Evolutionary conservation across 2,113 vertebrate genomes (phyloP).

Genomic region (Ceyx melanurus): DNA sequence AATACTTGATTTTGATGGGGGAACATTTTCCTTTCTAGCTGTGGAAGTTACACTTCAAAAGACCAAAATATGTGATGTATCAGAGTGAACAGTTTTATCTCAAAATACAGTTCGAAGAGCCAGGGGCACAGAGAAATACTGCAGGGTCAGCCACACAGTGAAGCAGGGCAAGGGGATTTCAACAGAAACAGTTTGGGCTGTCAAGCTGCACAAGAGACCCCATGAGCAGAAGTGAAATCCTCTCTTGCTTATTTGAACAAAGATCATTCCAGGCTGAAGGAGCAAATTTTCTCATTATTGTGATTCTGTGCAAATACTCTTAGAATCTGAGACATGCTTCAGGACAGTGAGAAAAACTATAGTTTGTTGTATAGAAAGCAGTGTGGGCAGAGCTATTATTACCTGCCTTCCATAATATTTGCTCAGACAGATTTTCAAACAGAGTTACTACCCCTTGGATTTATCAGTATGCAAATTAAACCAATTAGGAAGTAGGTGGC

Average conservation of each 20-base stretch:
- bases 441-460: background rate
- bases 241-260: background rate
- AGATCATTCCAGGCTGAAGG: background rate
- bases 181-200: background rate
- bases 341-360: background rate
- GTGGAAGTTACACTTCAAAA: background rate
- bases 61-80: background rate
- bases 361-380: background rate
- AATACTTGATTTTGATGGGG: background rate
- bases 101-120: background rate
- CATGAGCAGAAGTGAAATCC: background rate
- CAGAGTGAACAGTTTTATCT: background rate
- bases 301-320: background rate
- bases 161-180: background rate
- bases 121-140: background rate
- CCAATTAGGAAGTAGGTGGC: background rate
- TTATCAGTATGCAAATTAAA: constrained; percentile 6
- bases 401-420: background rate
- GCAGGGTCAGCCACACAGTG: background rate
- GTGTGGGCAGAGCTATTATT: background rate
- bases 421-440: background rate
- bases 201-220: background rate
- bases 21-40: background rate
- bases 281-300: background rate
- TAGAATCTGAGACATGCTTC: background rate